Evolutionary conservation across 2,888 invertebrate genomes (phyloP).

Genomic region (Amaurobius ferox): DNA sequence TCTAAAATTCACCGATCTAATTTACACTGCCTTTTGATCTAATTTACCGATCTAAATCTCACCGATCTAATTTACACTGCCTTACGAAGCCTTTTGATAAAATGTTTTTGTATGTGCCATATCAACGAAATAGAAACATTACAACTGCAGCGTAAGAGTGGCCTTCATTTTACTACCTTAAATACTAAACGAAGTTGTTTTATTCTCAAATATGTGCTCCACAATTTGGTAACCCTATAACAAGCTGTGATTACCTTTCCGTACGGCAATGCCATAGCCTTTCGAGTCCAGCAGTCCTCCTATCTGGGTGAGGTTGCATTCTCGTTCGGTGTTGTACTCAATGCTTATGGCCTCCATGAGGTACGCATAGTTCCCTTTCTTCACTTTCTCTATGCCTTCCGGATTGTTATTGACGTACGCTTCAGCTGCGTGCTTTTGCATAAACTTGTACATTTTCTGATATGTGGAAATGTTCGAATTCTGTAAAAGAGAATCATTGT

Average conservation of each 20-base stretch:
- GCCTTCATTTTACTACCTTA: too few species aligned
- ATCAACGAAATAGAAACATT: too few species aligned
- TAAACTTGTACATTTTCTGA: constrained; percentile 79
- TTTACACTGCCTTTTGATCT: too few species aligned
- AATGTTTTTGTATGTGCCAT: too few species aligned
- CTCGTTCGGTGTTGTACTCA: constrained; percentile 79
- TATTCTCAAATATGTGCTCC: too few species aligned
- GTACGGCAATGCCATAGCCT: constrained; percentile 74
- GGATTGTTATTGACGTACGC: constrained; percentile 79
- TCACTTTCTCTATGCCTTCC: constrained; percentile 82
- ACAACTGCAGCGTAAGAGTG: too few species aligned
- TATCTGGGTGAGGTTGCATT: constrained; percentile 80
- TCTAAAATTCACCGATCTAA: too few species aligned
- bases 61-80: too few species aligned
- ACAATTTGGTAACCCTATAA: neutral
- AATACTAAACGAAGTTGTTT: too few species aligned
- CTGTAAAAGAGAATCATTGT: constrained; percentile 75
- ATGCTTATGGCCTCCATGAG: constrained; percentile 80
- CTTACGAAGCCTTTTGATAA: too few species aligned
- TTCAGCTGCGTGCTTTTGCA: constrained; percentile 76
- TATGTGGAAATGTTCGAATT: constrained; percentile 75
- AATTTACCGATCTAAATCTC: too few species aligned
- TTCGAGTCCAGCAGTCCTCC: constrained; percentile 74
- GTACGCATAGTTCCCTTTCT: constrained; percentile 79
- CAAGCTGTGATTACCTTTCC: constrained; percentile 81